Evolutionary conservation across 2,113 vertebrate species (phyloP).

Genomic region (Taurulus bubalis): DNA sequence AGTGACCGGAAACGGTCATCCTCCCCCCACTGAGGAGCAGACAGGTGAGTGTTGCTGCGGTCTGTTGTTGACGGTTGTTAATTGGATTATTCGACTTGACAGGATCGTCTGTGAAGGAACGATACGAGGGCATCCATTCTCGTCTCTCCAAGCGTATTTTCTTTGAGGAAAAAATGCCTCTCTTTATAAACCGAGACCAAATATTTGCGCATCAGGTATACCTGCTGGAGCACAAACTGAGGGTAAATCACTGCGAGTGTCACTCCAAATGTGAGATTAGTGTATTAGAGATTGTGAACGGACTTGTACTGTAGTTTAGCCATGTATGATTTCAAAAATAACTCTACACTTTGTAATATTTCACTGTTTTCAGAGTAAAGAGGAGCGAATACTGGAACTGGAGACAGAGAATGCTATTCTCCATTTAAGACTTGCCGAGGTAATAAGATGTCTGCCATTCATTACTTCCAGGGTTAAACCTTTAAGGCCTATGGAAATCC

Average conservation of each 20-base stretch:
- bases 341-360: neutral
- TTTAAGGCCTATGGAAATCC: neutral
- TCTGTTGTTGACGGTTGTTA: conserved; percentile 66
- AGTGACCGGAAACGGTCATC: neutral
- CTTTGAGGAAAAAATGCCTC: conserved; percentile 65
- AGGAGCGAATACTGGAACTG: conserved; percentile 88
- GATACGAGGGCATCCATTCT: neutral
- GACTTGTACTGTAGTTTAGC: neutral
- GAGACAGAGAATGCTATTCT: conserved; percentile 89
- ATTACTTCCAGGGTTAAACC: conserved; percentile 1
- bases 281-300: neutral
- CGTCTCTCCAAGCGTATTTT: neutral
- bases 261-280: neutral
- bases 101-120: conserved; percentile 23
- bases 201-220: conserved; percentile 83
- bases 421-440: conserved; percentile 87
- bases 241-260: conserved; percentile 63
- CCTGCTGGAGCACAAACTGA: conserved; percentile 82
- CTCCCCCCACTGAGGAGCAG: neutral
- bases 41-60: conserved; percentile 34
- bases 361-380: conserved; percentile 82
- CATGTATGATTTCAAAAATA: neutral
- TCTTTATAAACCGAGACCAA: conserved; percentile 80
- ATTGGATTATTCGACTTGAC: conserved; percentile 67
- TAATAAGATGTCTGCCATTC: conserved; percentile 43